Evolutionary conservation across 2,797 vertebrate species (phyloP), one percentile per base, ranked within the genome.

Genomic region (Lophius americanus): DNA sequence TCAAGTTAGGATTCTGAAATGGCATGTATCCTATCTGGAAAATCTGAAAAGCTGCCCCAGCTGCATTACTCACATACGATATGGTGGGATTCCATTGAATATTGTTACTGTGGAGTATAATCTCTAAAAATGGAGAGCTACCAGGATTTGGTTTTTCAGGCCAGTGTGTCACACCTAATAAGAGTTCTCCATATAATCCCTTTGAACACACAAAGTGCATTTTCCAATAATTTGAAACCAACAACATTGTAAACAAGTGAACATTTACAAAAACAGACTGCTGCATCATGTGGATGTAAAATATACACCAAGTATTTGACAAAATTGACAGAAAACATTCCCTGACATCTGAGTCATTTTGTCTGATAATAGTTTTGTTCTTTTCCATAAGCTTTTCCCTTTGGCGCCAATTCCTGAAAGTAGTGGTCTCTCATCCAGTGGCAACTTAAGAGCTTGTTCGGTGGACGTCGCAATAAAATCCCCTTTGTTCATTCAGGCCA

Each of bases 231-330:
- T 53, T 67, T 76, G 59, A 65, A 75, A 73, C 80, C 76, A 87
- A 86, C 86, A 87, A 72, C 78, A 82, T 66, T 89, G 90, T 78
- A 91, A 87, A 93, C 64, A 81, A 85, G 73, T 89, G 23, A 23
- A 91, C 83, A 79, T 91, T 81, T 88, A 91, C 82, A 92, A 79
- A 85, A 90, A 68, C 44, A 11, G n/a, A 13, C 48, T n/a, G 37
- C 55, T 50, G 38, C 37, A 49, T 66, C 58, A 23, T 41, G 58
- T 62, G 13, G 0, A 41, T 52, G 56, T 52, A 55, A 48, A 53
- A 55, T 49, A 38, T 36, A 50, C 48, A n/a, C 11, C 37, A 50
- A 46, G 11, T 42, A 49, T 38, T 65, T 37, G 0, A 63, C 3
- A 38, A 76, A 60, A 23, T 49, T 72, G 60, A 32, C 47, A 47